Conservation (phyloP, 2,797 vertebrate genomes). For the Moxostoma hubbsi region DNA sequence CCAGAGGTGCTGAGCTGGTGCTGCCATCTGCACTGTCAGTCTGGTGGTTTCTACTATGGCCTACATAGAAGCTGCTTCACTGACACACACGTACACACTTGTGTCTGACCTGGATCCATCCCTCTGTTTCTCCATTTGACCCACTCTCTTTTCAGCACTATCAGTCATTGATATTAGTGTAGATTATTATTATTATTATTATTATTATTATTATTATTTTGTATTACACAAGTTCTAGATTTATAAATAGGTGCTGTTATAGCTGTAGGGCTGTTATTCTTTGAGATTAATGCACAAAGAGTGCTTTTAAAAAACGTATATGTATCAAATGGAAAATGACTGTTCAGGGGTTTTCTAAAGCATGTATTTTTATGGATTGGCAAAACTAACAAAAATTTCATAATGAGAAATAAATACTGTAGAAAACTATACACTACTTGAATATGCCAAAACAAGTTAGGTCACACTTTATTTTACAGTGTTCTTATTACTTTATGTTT, state of each 20-base stretch:
- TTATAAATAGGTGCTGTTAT: neutral
- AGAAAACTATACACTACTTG: too few relatives aligned
- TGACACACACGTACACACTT: conserved; percentile 17
- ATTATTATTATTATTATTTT: neutral
- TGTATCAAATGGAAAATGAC: neutral
- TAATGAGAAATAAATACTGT: too few relatives aligned
- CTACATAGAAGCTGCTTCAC: conserved; percentile 49
- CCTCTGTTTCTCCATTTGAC: conserved; percentile 14
- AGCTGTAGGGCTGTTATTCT: neutral
- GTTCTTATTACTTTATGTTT: too few relatives aligned
- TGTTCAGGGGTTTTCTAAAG: too few relatives aligned
- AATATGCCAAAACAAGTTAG: too few relatives aligned
- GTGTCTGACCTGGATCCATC: conserved; percentile 35
- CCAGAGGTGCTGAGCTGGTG: conserved; percentile 40
- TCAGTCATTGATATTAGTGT: neutral
- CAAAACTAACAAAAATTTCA: too few relatives aligned
- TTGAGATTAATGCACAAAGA: neutral
- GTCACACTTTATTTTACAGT: too few relatives aligned
- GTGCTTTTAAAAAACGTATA: neutral
- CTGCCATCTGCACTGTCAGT: conserved; percentile 51
- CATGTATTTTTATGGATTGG: too few relatives aligned
- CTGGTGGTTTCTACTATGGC: conserved; percentile 48
- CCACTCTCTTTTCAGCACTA: neutral
- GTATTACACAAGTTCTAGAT: neutral
- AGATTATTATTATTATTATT: neutral